Base-by-base conservation (phyloP, 2,797 vertebrate genomes). In the Avahi laniger region DNA sequence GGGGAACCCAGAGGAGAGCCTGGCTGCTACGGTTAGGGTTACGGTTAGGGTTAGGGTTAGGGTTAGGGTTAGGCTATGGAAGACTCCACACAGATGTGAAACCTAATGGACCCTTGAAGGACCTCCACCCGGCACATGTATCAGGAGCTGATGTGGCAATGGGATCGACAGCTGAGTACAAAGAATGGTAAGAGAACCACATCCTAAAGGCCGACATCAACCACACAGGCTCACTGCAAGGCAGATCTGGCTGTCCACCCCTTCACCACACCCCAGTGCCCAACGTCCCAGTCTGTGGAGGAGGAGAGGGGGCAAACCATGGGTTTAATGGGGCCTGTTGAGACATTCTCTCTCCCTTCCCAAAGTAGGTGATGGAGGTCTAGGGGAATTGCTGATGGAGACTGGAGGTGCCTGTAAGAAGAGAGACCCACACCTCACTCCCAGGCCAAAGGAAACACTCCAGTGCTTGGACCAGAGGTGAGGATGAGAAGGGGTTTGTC, bases 201-300 rank as follows among this genome's bases (percentile, higher is more conserved):
- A 2, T 76, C 26, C 79, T 30, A 26, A 78, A 85, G 76, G 84
- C 59, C 87, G 43, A n/a, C 10, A 15, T 12, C 38, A 43, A 30
- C 5, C 26, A 10, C 0, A 1, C 38, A 4, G 52, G 30, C 38
- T 50, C n/a, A 20, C 9, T 17, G 33, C 52, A 24, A 85, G 52
- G 22, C 22, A 57, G 24, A 33, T 13, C 22, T 48, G 33, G 14
- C 28, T 9, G 24, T 38, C 70, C 6, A 14, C 2, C 2, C 1
- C 2, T 17, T 81, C 65, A 22, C 28, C 33, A 35, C 1, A 12
- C 33, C 35, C 48, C 61, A 1, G n/a, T 14, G 35, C 28, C 57
- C 87, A 65, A 2, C 0, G 1, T 7, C 67, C 20, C 54, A 48
- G 10, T 6, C n/a, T 28, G 0, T 35, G 48, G 69, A 38, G 18